Evolutionary conservation across 1,140 invertebrate species (phyloP), one percentile per base, ranked within the genome.

Genomic region (Dendroctonus valens): DNA sequence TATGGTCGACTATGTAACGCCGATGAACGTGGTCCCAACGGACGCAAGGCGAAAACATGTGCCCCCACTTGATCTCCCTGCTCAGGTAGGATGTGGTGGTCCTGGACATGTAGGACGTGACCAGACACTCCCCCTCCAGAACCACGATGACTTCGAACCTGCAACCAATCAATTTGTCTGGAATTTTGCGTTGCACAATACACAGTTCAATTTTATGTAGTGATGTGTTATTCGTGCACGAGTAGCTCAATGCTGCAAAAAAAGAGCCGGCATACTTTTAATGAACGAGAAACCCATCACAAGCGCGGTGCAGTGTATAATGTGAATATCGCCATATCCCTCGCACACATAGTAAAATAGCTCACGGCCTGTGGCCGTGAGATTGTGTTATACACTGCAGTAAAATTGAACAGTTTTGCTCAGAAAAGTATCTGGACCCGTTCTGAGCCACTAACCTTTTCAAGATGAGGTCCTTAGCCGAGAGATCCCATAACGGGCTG

Each of bases 81-180:
- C 91, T 89, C 11, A 93, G 75, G 77, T 93, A 96, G 0, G 91
- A 94, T 0, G 91, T 91, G 41, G 89, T 78, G 39, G 86, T 86
- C 71, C 89, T 87, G 0, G 88, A 89, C 39, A 85, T 84, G 57
- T 89, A 89, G 1, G 90, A 91, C 6, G 91, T 93, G 48, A 85
- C 85, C 70, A 90, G 87, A 0, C 91, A 91, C 6, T 85, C 85
- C 2, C 94, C 93, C 72, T 93, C 91, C 46, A 96, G 81, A 62
- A 91, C 89, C 1, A 93, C 88, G 48, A 96, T 88, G 26, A 97
- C 86, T 79, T 97, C 94, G 77, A 95, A 95, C 72, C 90, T 88
- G 67, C 82, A 85, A 70, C 7, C 44, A 59, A 37, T 11, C 7
- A 41, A 55, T 38, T 4, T 12, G 42, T 0, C 12, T 9, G 7